Conservation (phyloP, 2,113 vertebrate species). For the Patagioenas fasciata region DNA sequence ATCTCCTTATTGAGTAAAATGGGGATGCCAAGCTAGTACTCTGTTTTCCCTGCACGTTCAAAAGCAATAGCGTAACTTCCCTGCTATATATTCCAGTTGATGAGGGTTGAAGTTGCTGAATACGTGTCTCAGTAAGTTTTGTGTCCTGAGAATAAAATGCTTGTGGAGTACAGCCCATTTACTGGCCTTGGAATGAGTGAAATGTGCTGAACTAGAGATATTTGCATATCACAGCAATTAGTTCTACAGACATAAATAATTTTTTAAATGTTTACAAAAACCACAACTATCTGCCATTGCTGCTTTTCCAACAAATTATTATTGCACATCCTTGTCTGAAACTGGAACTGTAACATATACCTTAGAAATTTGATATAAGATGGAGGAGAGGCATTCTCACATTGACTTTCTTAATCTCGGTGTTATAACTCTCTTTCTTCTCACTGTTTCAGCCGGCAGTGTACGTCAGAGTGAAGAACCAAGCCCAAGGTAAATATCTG, state of each 20-base stretch:
- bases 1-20: not conserved
- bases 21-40: not conserved
- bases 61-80: not conserved
- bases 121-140: not conserved
- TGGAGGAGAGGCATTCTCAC: not conserved
- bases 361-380: rapidly evolving
- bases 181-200: not conserved
- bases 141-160: not conserved
- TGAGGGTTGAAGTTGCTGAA: not conserved
- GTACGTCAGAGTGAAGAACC: conserved; percentile 79
- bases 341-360: rapidly evolving
- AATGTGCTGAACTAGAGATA: not conserved
- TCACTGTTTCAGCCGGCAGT: conserved; percentile 69
- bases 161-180: not conserved
- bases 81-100: not conserved
- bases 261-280: too few relatives aligned
- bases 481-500: conserved; percentile 74
- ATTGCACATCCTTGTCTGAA: not conserved
- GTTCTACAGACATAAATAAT: not conserved
- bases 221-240: not conserved
- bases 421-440: not conserved
- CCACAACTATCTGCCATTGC: not conserved
- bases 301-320: not conserved
- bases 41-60: not conserved
- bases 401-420: rapidly evolving